Conservation (phyloP, 1,140 invertebrate species). For the Anadara kagoshimensis region DNA sequence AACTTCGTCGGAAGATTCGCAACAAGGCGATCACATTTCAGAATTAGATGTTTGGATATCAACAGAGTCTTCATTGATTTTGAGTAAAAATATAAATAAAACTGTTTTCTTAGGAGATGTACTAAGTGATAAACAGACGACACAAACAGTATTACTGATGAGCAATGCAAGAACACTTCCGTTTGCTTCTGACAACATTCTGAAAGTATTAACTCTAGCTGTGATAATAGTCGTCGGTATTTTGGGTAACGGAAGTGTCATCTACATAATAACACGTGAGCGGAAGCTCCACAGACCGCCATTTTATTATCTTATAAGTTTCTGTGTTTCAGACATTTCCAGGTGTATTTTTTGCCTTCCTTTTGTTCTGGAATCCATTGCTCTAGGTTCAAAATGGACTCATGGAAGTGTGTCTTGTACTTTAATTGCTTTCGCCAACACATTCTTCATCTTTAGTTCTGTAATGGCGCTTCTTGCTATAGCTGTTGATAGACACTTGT, state of each 20-base stretch:
- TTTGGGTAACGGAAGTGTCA: conserved; percentile 53
- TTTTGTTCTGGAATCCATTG: conserved; percentile 60
- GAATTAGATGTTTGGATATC: too few species aligned
- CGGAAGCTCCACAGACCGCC: conserved; percentile 60
- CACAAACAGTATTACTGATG: too few species aligned
- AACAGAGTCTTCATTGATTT: too few species aligned
- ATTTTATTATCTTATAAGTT: conserved; percentile 66
- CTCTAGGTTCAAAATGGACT: conserved; percentile 60
- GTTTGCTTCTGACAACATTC: too few species aligned
- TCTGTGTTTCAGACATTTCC: conserved; percentile 63
- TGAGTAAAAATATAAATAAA: too few species aligned
- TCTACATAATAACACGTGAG: conserved; percentile 61
- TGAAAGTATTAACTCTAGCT: conserved; percentile 34
- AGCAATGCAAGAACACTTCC: too few species aligned
- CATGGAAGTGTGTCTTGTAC: conserved; percentile 60
- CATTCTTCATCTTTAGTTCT: conserved; percentile 66
- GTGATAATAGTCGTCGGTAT: conserved; percentile 55
- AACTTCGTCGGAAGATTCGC: too few species aligned
- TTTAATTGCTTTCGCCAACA: conserved; percentile 64
- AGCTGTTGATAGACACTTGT: conserved; percentile 64
- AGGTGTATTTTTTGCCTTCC: conserved; percentile 66
- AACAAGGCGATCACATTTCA: too few species aligned
- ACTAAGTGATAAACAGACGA: too few species aligned
- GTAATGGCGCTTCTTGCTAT: conserved; percentile 59
- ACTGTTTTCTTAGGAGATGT: too few species aligned